Evolutionary conservation across 2,797 vertebrate species (phyloP), one percentile per base, ranked within the genome.

Genomic region (Myotis vivesi): DNA sequence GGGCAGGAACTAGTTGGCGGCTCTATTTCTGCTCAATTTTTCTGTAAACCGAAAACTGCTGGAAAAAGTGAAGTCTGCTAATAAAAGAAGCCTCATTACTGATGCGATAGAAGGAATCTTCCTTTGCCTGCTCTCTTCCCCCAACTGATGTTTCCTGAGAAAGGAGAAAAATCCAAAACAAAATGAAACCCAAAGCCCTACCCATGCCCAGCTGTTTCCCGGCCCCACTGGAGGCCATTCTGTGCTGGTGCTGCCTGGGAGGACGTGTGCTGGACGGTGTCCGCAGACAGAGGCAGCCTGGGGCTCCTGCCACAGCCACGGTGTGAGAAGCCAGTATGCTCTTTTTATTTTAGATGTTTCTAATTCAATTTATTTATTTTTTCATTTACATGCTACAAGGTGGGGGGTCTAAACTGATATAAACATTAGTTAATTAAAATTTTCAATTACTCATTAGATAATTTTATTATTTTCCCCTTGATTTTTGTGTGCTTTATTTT

Each of bases 1-100:
- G 1, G 4, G 3, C 0, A 2, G 38, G n/a, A 30, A 8, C 6
- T 2, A 8, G 8, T 10, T 0, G 22, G 36, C 2, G 8, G 12
- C 59, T 1, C 36, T 23, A 6, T 7, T 19, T n/a, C 62, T 17
- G 25, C 66, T 59, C 6, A 2, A 0, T 68, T 80, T 69, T 81
- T 80, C 83, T 64, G 23, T 55, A 30, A 87, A 36, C 64, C 8
- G 46, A 51, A 80, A 46, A 53, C 36, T 1, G 0, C 51, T 30
- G 79, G 57, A 12, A 73, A 86, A 83, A 68, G 15, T 10, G 2
- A 73, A 57, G 28, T 25, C 68, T 36, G 6, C 36, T 41, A 69
- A 80, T 46, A 23, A 33, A 69, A 80, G 64, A 83, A 69, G 49
- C 11, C 38, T 69, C 87, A 15, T 0, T n/a, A 55, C 62, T 44